Base-by-base conservation (phyloP, 35 echinoderm and acorn worm genomes). In the Anneissia japonica region DNA sequence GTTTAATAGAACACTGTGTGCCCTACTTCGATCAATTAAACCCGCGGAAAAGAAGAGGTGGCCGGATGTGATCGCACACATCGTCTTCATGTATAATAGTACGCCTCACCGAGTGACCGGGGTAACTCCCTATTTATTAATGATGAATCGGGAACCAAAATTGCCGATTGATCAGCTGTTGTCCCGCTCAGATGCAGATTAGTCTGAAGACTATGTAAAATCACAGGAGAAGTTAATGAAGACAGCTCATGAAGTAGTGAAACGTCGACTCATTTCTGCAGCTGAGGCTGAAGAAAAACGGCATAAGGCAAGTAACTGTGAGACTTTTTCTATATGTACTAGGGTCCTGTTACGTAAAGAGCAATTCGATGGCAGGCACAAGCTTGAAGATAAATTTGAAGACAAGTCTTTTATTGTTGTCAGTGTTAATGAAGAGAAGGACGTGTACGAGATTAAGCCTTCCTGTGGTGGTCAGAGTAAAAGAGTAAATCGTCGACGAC, bases 131-230 rank as follows among this genome's bases (percentile, higher is more conserved):
- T 88, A 88, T 72, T 81, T 81, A 23, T 76, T 88, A 32, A 88
- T 88, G 86, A 81, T 88, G 40, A 77, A 77, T 3, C 39, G 86
- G 51, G 35, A 82, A 37, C 86, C 86, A 30, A 28, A 34, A 37
- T n/a, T 88, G 37, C 86, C 86, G 16, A 31, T 88, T 29, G 86
- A 88, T 79, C 77, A 81, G 0, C 32, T 81, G 11, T 81, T 88
- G 19, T 33, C 35, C 26, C 7, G 32, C 14, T 32, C 73, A 30
- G 39, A 76, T 30, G n/a, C 74, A 3, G 76, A 78, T 19, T 79
- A 38, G 73, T 37, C 77, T 35, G 35, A 87, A 35, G 73, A 77
- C 16, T 87, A 79, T 77, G 85, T 87, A 37, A 32, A 78, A 39
- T 9, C 14, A 14, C 85, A 79, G 38, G 7, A 29, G 0, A 19